phyloP scores from a whole-genome alignment of 2,113 vertebrate species.

The Hystrix cristata region DNA sequence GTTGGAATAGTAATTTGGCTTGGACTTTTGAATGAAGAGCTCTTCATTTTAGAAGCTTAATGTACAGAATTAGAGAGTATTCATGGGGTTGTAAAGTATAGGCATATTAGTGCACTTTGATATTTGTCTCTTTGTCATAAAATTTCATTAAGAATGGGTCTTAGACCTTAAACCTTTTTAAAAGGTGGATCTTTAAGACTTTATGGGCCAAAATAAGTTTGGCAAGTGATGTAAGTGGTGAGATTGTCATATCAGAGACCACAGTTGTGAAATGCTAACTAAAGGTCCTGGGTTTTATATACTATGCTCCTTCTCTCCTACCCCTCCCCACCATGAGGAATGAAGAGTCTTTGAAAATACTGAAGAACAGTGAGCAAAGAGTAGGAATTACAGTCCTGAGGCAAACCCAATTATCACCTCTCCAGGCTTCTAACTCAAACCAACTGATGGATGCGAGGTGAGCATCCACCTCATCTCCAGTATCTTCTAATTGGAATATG shows the following conservation, averaged over 20 bases:
- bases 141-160: constrained; percentile 5
- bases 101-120: background rate
- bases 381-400: background rate
- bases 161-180: background rate
- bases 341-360: background rate
- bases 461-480: background rate
- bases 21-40: background rate
- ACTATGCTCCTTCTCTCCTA: background rate
- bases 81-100: background rate
- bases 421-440: background rate
- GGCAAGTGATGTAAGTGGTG: background rate
- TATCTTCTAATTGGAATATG: background rate
- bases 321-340: background rate
- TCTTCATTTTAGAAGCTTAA: constrained; percentile 55
- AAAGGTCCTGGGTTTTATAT: background rate
- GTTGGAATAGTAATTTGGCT: constrained; percentile 9
- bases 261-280: background rate
- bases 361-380: background rate
- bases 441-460: too few relatives aligned
- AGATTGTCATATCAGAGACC: background rate
- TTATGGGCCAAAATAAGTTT: background rate
- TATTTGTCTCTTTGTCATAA: background rate
- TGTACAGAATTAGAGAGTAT: background rate
- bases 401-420: background rate
- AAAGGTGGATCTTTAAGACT: background rate